These are phyloP conservation scores for Sigmodon hispidus DNA, from an alignment of 2,113 vertebrate genomes.

Conservation along the genomic window DNA sequence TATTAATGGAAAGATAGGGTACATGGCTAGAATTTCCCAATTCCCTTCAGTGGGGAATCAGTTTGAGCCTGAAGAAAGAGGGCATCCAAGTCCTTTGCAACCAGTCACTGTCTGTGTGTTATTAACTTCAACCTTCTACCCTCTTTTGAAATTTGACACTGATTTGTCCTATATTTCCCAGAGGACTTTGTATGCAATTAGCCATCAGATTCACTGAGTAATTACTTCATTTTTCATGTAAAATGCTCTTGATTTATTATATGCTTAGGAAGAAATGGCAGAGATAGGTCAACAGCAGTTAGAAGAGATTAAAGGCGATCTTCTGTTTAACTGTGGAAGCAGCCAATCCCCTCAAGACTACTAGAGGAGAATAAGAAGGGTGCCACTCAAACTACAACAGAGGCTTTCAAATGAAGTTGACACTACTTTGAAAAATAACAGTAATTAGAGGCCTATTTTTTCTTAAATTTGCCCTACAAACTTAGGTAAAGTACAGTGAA, in stretches of 20 bases:
- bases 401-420: slow-evolving; percentile 76
- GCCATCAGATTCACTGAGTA: slow-evolving; percentile 90
- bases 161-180: slow-evolving; percentile 90
- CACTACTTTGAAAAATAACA: slow-evolving; percentile 75
- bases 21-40: slow-evolving; percentile 77
- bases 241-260: slow-evolving; percentile 91
- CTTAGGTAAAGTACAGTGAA: slow-evolving; percentile 67
- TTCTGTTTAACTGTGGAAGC: slow-evolving; percentile 70
- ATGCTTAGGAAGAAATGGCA: slow-evolving; percentile 85
- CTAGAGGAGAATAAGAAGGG: slow-evolving; percentile 74
- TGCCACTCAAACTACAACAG: slow-evolving; percentile 88
- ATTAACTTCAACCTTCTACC: slow-evolving; percentile 86
- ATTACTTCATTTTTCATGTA: slow-evolving; percentile 95
- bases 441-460: slow-evolving; percentile 68
- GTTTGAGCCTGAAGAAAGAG: slow-evolving; percentile 78
- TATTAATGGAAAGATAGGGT: slow-evolving; percentile 64
- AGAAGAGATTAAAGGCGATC: slow-evolving; percentile 84
- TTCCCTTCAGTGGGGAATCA: slow-evolving; percentile 74
- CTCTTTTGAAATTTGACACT: slow-evolving; percentile 87
- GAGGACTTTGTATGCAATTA: slow-evolving; percentile 91
- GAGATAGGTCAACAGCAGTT: slow-evolving; percentile 87
- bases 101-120: slow-evolving; percentile 81
- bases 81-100: slow-evolving; percentile 78
- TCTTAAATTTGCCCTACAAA: slow-evolving; percentile 37
- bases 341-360: slow-evolving; percentile 70